phyloP scores from a whole-genome alignment of 2,797 vertebrate genomes.

The Aeoliscus strigatus region DNA sequence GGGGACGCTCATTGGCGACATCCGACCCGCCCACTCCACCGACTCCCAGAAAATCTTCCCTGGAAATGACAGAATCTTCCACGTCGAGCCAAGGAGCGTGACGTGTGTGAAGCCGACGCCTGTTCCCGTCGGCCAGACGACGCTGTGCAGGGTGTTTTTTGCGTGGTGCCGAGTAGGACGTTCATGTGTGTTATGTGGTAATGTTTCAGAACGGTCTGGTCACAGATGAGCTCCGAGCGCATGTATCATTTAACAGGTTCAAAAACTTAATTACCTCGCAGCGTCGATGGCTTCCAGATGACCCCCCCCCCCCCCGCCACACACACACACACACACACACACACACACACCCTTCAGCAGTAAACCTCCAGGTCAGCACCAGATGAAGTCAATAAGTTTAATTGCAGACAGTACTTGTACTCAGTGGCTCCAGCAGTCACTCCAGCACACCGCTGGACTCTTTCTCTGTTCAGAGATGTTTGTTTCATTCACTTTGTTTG shows the following conservation, averaged over 20 bases:
- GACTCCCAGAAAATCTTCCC: no score
- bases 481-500: slow-evolving; percentile 21
- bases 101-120: not conserved
- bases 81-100: no score
- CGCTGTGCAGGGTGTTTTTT: slow-evolving; percentile 15
- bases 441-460: slow-evolving; percentile 14
- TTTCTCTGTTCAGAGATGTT: slow-evolving; percentile 33
- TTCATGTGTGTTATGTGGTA: slow-evolving; percentile 14
- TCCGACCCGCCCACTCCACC: no score
- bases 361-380: slow-evolving; percentile 15
- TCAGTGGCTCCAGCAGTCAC: slow-evolving; percentile 16
- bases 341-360: not conserved
- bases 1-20: no score
- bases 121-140: slow-evolving; percentile 13
- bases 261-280: slow-evolving; percentile 32
- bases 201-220: slow-evolving; percentile 29
- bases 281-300: slow-evolving; percentile 14
- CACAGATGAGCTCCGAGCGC: slow-evolving; percentile 36
- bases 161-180: slow-evolving; percentile 4
- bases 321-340: no score
- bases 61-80: no score
- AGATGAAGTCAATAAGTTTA: slow-evolving; percentile 36
- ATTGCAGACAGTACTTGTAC: slow-evolving; percentile 22
- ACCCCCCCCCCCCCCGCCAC: slow-evolving; percentile 1
- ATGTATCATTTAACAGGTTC: slow-evolving; percentile 16